phyloP scores from a whole-genome alignment of 2,797 vertebrate species.

The Sebastes steindachneri region DNA sequence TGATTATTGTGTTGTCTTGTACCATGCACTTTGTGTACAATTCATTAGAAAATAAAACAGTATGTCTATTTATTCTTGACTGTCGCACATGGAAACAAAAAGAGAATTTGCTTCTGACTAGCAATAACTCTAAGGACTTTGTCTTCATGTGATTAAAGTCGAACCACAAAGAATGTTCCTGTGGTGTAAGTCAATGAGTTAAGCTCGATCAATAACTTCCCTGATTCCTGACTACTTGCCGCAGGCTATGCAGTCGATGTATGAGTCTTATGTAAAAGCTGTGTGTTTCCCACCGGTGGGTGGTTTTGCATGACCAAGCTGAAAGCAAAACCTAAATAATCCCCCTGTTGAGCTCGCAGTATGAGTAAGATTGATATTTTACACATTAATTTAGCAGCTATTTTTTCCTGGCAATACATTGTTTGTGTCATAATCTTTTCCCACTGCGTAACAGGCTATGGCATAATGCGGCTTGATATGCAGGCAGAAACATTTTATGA shows the following conservation, averaged over 20 bases:
- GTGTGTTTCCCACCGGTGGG: slow-evolving; percentile 33
- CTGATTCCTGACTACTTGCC: not conserved
- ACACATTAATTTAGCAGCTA: slow-evolving; percentile 47
- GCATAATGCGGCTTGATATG: not conserved
- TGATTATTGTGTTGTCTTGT: not conserved
- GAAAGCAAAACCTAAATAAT: slow-evolving; percentile 58
- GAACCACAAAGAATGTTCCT: not conserved
- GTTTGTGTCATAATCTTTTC: slow-evolving; percentile 22
- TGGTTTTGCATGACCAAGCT: slow-evolving; percentile 59
- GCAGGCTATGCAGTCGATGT: slow-evolving; percentile 3
- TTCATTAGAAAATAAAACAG: not conserved
- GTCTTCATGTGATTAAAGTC: not conserved
- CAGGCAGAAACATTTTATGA: slow-evolving; percentile 5
- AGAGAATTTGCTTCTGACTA: not conserved
- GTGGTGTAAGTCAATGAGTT: not conserved
- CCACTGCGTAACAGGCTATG: not conserved
- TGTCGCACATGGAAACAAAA: not conserved
- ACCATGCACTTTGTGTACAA: not conserved
- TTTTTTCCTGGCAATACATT: slow-evolving; percentile 9
- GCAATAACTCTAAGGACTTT: not conserved
- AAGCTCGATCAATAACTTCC: slow-evolving; percentile 16
- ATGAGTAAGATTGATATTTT: slow-evolving; percentile 51
- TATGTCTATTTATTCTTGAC: not conserved
- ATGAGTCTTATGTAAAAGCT: slow-evolving; percentile 38
- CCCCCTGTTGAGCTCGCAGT: slow-evolving; percentile 30